Evolutionary conservation across 2,113 vertebrate genomes (phyloP).

Genomic region (Turnix velox): DNA sequence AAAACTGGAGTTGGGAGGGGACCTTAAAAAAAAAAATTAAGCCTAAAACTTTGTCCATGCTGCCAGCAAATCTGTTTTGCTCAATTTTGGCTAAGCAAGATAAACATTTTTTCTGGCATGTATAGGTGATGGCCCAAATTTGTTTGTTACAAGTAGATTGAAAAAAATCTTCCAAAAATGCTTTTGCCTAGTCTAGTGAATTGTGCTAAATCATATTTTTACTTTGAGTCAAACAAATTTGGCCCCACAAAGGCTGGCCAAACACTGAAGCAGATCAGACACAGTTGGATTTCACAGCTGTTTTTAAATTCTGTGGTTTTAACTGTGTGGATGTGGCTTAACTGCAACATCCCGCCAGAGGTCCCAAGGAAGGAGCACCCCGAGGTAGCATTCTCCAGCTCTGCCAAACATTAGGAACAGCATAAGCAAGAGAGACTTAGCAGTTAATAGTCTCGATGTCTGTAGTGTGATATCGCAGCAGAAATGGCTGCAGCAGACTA

Average conservation of each 20-base stretch:
- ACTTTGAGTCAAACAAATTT: neutral
- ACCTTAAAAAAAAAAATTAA: neutral
- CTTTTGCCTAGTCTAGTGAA: slow-evolving; percentile 20
- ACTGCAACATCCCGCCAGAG: neutral
- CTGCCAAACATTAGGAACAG: neutral
- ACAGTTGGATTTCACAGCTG: slow-evolving; percentile 27
- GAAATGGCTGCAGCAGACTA: neutral
- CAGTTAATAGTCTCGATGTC: neutral
- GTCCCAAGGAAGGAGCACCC: neutral
- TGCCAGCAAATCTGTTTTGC: slow-evolving; percentile 42
- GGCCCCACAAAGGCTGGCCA: neutral
- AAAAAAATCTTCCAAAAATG: neutral
- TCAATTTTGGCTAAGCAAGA: slow-evolving; percentile 3
- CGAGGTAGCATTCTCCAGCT: neutral
- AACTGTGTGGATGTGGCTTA: slow-evolving; percentile 32
- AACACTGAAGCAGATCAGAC: neutral
- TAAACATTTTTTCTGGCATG: slow-evolving; percentile 56
- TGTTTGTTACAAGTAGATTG: slow-evolving; percentile 28
- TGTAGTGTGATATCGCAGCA: neutral
- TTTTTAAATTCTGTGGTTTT: slow-evolving; percentile 30
- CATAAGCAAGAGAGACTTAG: neutral
- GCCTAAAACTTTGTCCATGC: neutral
- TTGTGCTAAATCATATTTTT: slow-evolving; percentile 43
- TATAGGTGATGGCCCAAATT: slow-evolving; percentile 7
- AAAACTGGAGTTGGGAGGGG: slow-evolving; percentile 20